Conservation (phyloP, 2,797 vertebrate species). For the Numenius phaeopus region DNA sequence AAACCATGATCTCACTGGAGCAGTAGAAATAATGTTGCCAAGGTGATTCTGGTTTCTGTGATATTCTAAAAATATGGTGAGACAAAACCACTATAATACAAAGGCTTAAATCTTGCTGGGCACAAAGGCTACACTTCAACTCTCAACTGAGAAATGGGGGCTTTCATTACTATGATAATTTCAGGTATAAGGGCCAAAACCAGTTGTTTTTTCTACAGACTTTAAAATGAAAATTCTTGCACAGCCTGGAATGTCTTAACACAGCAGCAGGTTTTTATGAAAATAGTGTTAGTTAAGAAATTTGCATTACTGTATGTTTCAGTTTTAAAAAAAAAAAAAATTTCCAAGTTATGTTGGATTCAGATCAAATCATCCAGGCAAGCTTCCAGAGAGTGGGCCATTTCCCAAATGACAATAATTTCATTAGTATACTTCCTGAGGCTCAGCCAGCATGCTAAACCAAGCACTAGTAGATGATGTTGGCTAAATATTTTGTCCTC, state of each 20-base stretch:
- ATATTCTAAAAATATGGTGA: constrained; percentile 39
- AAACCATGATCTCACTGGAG: constrained; percentile 45
- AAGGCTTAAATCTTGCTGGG: constrained; percentile 18
- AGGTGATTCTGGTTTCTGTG: constrained; percentile 10
- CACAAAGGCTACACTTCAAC: not conserved
- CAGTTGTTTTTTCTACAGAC: not conserved
- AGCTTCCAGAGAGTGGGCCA: not conserved
- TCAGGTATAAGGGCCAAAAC: constrained; percentile 18
- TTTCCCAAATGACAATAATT: constrained; percentile 56
- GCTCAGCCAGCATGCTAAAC: constrained; percentile 8
- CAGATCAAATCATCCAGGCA: constrained; percentile 41
- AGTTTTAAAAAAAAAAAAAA: not conserved
- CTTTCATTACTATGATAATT: constrained; percentile 34
- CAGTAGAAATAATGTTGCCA: constrained; percentile 25
- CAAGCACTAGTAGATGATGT: not conserved
- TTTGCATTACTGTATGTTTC: constrained; percentile 3
- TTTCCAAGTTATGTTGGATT: constrained; percentile 5
- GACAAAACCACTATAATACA: not conserved
- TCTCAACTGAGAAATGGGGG: not conserved
- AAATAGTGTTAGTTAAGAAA: not conserved
- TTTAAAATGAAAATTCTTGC: not conserved
- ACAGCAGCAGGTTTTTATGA: constrained; percentile 25
- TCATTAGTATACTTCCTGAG: not conserved
- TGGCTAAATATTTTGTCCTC: constrained; percentile 57
- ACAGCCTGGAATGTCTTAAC: not conserved